A percentile compares a stretch with the other conserved stretches of the same genome.
Conservation (phyloP, 2,888 invertebrate species). For the Apotomis turbidana region DNA sequence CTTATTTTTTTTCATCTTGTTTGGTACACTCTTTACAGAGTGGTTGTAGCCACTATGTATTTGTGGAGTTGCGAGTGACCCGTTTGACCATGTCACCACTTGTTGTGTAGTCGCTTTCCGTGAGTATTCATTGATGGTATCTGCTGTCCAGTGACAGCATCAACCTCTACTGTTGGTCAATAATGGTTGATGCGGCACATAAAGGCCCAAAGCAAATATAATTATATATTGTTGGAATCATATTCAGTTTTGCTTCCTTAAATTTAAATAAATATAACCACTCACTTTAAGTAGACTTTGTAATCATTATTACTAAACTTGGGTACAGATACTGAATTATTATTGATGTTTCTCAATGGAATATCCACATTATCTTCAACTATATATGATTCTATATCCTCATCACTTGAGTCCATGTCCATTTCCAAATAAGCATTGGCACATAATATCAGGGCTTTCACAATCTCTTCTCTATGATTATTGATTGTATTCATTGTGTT, state of each 20-base stretch:
- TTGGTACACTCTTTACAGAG: too few relatives aligned
- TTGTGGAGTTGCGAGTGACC: too few relatives aligned
- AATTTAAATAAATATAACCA: background rate
- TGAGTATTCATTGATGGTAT: too few relatives aligned
- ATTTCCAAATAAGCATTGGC: constrained; percentile 9
- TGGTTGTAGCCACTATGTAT: too few relatives aligned
- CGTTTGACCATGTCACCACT: too few relatives aligned
- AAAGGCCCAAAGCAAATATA: too few relatives aligned
- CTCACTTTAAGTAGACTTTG: background rate
- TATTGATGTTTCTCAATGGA: background rate
- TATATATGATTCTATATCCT: background rate
- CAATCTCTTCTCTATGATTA: background rate
- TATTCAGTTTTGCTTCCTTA: background rate
- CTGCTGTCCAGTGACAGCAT: too few relatives aligned
- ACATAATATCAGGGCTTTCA: background rate
- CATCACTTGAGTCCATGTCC: background rate
- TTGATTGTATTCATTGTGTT: background rate
- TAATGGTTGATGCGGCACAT: too few relatives aligned
- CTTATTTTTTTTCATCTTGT: too few relatives aligned
- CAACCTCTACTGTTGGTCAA: too few relatives aligned
- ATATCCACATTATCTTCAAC: background rate
- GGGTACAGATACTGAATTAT: background rate
- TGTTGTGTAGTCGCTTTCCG: too few relatives aligned
- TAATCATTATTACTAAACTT: constrained; percentile 2
- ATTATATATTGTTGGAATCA: too few relatives aligned